Evolutionary conservation across 2,797 vertebrate species (phyloP), one percentile per base, ranked within the genome.

Genomic region (Pangasius sanitwongsei): DNA sequence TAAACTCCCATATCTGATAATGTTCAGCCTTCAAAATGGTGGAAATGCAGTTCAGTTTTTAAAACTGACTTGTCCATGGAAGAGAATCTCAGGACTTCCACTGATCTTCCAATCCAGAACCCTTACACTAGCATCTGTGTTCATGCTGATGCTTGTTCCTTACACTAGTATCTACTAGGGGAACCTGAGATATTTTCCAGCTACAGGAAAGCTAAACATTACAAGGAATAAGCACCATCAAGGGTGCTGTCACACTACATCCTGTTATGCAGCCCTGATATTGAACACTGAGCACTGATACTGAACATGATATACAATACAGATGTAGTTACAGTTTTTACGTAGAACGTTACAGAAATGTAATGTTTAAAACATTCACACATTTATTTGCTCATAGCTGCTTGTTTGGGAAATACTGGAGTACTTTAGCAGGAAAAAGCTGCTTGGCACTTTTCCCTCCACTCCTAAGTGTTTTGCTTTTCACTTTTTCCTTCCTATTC

Each of bases 221-320:
- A 16, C 34, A 57, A 41, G 69, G 69, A 74, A 37, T 86, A 72
- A 83, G 57, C 57, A 83, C 57, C 16, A 44, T 83, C 81, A 83
- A 87, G 75, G 44, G 59, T 80, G 59, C 75, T 44, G 61, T 87
- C 75, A 53, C 6, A 67, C 34, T 67, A 63, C 50, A 86, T 74
- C 67, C 84, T 72, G 50, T 55, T 67, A 31, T 55, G 61, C 44
- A 80, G 74, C 48, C 18, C 25, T 78, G 74, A 87, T 78, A 25
- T 18, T 63, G 74, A 65, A 87, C 55, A 75, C 15, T 67, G 86
- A 70, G 80, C 48, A 37, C 2, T 67, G n/a, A 65, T 67, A 31
- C 57, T 6, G 25, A 86, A 86, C 41, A 28, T 80, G 75, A 74
- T 74, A 87, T 50, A 61, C n/a, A 81, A 87, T 67, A 67, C 84